A percentile compares a stretch with the other conserved stretches of the same genome.
These are phyloP conservation scores for Smithornis capensis DNA, from an alignment of 2,113 vertebrate genomes.

Conservation along the genomic window DNA sequence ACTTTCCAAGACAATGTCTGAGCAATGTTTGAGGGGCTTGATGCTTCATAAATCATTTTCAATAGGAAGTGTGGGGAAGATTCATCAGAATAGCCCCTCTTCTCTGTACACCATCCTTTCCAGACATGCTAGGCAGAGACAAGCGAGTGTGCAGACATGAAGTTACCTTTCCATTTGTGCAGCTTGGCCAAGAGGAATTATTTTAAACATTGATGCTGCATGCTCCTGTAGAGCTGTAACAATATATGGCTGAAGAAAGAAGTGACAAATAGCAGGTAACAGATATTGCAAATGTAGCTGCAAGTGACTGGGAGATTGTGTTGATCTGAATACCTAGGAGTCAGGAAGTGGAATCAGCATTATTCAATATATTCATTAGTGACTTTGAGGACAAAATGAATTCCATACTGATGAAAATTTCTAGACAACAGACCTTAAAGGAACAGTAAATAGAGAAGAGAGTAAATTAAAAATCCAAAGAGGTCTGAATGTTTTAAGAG, in stretches of 20 bases:
- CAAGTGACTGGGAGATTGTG: neutral
- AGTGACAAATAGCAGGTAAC: neutral
- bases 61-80: neutral
- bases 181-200: neutral
- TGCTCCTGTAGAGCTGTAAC: neutral
- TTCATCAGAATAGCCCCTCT: neutral
- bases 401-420: conserved; percentile 13
- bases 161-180: neutral
- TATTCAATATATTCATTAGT: conserved; percentile 21
- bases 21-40: neutral
- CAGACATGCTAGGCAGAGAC: neutral
- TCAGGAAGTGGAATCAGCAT: neutral
- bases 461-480: conserved; percentile 19
- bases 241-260: neutral
- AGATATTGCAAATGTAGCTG: neutral
- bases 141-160: neutral
- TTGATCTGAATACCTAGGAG: neutral
- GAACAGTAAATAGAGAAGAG: conserved; percentile 11
- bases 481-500: neutral
- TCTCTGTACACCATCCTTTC: neutral
- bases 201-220: neutral
- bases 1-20: neutral
- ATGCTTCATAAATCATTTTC: neutral
- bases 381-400: conserved; percentile 21
- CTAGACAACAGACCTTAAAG: neutral